These are phyloP conservation scores for Lordiphosa collinella DNA, from an alignment of 1,140 invertebrate genomes.

Conservation along the genomic window DNA sequence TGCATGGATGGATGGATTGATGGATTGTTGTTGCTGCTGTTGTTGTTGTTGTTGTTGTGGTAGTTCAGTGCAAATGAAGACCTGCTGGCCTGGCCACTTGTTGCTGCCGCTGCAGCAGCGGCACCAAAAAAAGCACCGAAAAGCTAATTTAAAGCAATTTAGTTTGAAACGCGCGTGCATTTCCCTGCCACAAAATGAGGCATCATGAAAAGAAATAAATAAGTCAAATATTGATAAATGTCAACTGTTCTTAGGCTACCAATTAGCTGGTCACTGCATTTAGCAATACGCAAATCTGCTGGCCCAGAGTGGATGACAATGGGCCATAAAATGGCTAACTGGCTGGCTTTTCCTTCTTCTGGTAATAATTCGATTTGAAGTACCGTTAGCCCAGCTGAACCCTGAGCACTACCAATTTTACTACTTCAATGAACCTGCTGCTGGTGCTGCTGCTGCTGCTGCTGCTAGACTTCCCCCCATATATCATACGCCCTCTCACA, in stretches of 20 bases:
- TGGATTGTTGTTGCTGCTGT: conserved; percentile 57
- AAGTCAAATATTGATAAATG: too few species aligned
- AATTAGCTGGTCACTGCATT: too few species aligned
- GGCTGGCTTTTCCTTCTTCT: background rate
- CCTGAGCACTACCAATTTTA: conserved; percentile 22
- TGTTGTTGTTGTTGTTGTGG: conserved; percentile 20
- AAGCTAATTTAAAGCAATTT: conserved; percentile 78
- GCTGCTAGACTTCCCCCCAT: background rate
- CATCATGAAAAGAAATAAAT: conserved; percentile 58
- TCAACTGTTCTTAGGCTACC: too few species aligned
- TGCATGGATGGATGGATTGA: conserved; percentile 62
- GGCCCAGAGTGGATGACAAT: conserved; percentile 63
- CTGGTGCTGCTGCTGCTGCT: background rate
- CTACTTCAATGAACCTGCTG: conserved; percentile 5
- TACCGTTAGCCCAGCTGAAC: conserved; percentile 47
- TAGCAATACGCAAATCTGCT: conserved; percentile 21
- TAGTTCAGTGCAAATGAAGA: conserved; percentile 68
- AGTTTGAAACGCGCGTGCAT: conserved; percentile 74
- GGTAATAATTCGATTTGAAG: conserved; percentile 68
- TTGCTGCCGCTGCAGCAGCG: conserved; percentile 17
- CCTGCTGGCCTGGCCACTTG: conserved; percentile 59
- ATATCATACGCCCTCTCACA: conserved; percentile 14
- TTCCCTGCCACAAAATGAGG: conserved; percentile 53
- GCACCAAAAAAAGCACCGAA: conserved; percentile 59
- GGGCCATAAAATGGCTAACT: too few species aligned